Evolutionary conservation across 2,797 vertebrate species (phyloP).

Genomic region (Thaleichthys pacificus): DNA sequence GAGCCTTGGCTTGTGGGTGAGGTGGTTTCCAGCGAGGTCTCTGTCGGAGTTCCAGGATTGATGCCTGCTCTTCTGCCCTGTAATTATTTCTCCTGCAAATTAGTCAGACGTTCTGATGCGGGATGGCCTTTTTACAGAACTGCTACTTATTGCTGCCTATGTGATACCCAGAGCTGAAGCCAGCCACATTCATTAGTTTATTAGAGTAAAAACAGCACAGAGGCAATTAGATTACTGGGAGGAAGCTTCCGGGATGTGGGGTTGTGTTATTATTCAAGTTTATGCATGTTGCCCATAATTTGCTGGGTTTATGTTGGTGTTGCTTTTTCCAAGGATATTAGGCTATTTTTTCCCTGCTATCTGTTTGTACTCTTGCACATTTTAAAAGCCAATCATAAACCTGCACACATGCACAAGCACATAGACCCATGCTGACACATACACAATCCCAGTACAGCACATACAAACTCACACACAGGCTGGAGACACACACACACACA

Average conservation of each 20-base stretch:
- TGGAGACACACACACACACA: not conserved
- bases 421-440: not conserved
- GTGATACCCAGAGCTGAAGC: constrained; percentile 58
- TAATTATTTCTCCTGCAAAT: constrained; percentile 83
- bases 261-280: constrained; percentile 70
- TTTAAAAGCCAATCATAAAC: constrained; percentile 60
- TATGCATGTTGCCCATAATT: constrained; percentile 66
- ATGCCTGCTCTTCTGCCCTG: constrained; percentile 81
- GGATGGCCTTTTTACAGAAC: constrained; percentile 70
- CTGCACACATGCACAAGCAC: constrained; percentile 22
- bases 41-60: constrained; percentile 77
- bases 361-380: constrained; percentile 60
- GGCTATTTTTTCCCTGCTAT: constrained; percentile 45
- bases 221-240: constrained; percentile 75
- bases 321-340: constrained; percentile 65
- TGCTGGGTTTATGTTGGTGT: constrained; percentile 65
- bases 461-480: too few species aligned
- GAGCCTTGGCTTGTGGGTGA: constrained; percentile 76
- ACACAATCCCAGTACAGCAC: not conserved
- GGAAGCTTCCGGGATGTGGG: constrained; percentile 68
- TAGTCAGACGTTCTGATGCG: constrained; percentile 75
- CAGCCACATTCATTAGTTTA: constrained; percentile 76
- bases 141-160: constrained; percentile 71
- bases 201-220: constrained; percentile 65
- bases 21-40: constrained; percentile 73